Base-by-base conservation (phyloP, 1,140 invertebrate genomes). In the Megathymus violae region DNA sequence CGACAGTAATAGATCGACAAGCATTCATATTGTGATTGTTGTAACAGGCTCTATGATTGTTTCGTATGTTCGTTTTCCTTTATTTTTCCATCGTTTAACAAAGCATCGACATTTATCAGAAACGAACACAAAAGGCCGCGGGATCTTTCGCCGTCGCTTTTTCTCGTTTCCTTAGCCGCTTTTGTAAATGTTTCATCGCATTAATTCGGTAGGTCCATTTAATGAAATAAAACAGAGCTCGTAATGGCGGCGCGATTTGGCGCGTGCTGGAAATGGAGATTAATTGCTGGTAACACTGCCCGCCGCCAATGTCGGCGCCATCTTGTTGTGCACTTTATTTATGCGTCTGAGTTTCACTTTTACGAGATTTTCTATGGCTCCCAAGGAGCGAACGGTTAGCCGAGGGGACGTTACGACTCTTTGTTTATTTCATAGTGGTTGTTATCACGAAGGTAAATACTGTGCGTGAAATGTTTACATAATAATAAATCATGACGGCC, bases 251-350 rank as follows among this genome's bases (percentile, higher is more conserved):
- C 72, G 71, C 74, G 79, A 85, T 85, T 82, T 81, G 84, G 78
- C 82, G 84, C 76, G 78, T 82, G 85, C 74, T 75, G 83, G 74
- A 85, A 88, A 88, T 89, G 85, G 85, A 89, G 84, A 89, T 87
- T 88, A 85, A 88, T 87, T 76, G 78, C 78, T 80, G 78, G 85
- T 73, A 85, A 80, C 82, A 82, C 84, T 73, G 75, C 74, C 72
- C 72, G 71, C 64, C 46, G 73, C 64, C 62, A 56, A 40, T 67
- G 66, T 63, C 64, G 71, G 67, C 69, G 80, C 83, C 80, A 85
- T 86, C 82, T 88, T 85, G 75, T 78, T 85, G 69, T 77, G 69
- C 67, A 71, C 69, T 80, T 85, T 86, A 86, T 86, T 84, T 81
- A 88, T 86, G 78, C 75, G 76, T 77, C 78, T 82, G 76, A 86